Percentiles rank a stretch among this genome's conserved stretches.
Evolutionary conservation across 2,888 invertebrate species (phyloP).

Genomic region (Buathra laborator): DNA sequence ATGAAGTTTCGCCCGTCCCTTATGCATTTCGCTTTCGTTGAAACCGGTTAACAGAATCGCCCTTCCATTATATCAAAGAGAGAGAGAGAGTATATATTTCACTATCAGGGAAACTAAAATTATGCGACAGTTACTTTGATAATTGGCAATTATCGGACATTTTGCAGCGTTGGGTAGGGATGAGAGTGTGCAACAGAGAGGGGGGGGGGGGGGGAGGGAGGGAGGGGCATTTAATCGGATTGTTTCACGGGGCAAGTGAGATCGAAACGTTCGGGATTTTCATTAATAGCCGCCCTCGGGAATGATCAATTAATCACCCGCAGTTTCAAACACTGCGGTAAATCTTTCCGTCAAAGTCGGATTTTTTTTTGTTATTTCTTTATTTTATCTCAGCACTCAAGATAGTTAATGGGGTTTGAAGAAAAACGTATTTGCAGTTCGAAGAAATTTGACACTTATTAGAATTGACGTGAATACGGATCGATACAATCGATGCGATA

Average conservation of each 20-base stretch:
- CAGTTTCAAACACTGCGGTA: not conserved
- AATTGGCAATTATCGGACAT: slow-evolving; percentile 44
- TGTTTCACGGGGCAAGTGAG: not conserved
- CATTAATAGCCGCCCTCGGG: slow-evolving; percentile 2
- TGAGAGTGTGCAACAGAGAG: not conserved
- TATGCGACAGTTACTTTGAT: not conserved
- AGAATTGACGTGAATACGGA: not conserved
- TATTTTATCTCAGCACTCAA: not conserved
- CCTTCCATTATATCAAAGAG: not conserved
- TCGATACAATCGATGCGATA: too few relatives aligned
- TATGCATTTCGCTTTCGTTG: not conserved
- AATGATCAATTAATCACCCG: not conserved
- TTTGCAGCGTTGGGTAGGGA: not conserved
- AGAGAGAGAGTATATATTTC: slow-evolving; percentile 13
- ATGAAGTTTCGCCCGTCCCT: not conserved
- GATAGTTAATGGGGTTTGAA: not conserved
- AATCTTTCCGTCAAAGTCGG: not conserved
- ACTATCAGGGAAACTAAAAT: slow-evolving; percentile 4
- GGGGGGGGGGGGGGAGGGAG: too few relatives aligned
- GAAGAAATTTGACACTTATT: not conserved
- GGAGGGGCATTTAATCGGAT: not conserved
- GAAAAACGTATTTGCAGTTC: not conserved
- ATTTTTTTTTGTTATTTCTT: not conserved
- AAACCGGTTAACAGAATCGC: not conserved
- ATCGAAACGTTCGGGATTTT: slow-evolving; percentile 11